These are phyloP conservation scores for Leptopilina myrica DNA, from an alignment of 2,888 invertebrate genomes.

Conservation along the genomic window DNA sequence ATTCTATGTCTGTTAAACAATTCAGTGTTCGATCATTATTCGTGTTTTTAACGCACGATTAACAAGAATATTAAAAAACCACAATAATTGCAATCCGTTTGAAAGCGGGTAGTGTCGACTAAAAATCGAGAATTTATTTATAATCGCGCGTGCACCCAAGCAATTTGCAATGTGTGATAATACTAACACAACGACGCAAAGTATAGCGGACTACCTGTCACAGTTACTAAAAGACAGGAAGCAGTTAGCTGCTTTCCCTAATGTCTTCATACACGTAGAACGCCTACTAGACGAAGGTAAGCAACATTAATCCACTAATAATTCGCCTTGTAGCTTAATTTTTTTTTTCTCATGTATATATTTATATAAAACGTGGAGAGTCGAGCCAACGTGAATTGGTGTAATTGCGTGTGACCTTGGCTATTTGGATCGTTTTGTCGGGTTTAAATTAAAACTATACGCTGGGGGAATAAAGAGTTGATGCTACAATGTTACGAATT, in stretches of 20 bases:
- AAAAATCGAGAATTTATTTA: conserved; percentile 6
- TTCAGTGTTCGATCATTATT: conserved; percentile 20
- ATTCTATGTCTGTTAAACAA: conserved; percentile 13
- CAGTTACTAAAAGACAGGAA: conserved; percentile 99
- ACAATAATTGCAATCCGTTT: conserved; percentile 43
- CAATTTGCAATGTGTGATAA: conserved; percentile 74
- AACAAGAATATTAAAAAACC: background rate
- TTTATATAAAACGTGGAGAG: background rate
- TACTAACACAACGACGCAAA: conserved; percentile 87
- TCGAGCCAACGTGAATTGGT: conserved; percentile 2
- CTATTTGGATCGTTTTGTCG: conserved; percentile 26
- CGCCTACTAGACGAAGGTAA: conserved; percentile 99
- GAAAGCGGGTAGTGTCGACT: conserved; percentile 42
- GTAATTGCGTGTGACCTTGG: conserved; percentile 20
- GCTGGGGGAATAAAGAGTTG: background rate
- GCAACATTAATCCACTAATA: conserved; percentile 61
- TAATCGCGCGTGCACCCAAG: conserved; percentile 54
- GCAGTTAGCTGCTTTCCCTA: conserved; percentile 99
- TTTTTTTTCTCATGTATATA: conserved; percentile 5
- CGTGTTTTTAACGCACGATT: conserved; percentile 32
- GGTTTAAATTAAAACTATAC: background rate
- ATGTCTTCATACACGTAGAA: conserved; percentile 99
- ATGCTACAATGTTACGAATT: background rate
- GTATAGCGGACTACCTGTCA: conserved; percentile 99
- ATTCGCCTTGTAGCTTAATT: conserved; percentile 47